Percentiles rank a stretch among this genome's conserved stretches.
Evolutionary conservation across 1,140 invertebrate species (phyloP).

Genomic region (Drosophila takahashii): DNA sequence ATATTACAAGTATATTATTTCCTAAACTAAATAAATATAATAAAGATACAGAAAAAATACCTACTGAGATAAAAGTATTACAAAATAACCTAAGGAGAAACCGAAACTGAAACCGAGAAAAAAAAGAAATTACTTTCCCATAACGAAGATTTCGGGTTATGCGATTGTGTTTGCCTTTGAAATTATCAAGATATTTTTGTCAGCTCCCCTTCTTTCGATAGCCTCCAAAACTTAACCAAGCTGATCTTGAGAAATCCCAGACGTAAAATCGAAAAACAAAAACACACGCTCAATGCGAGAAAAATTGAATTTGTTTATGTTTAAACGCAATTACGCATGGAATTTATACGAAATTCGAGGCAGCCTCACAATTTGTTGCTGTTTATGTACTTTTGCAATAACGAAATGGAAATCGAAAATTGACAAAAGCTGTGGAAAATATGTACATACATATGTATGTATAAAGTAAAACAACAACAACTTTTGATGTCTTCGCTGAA

Average conservation of each 20-base stretch:
- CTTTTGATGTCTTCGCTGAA: conserved; percentile 33
- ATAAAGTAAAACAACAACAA: conserved; percentile 26
- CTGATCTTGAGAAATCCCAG: conserved; percentile 47
- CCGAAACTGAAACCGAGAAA: conserved; percentile 23
- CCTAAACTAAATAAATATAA: neutral
- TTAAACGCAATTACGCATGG: conserved; percentile 42
- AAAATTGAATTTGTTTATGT: conserved; percentile 63
- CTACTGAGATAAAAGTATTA: neutral
- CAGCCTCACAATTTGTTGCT: conserved; percentile 19
- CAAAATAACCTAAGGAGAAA: conserved; percentile 10
- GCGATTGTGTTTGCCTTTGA: conserved; percentile 31
- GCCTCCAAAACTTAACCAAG: conserved; percentile 29
- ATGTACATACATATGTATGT: neutral
- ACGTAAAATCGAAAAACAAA: conserved; percentile 30
- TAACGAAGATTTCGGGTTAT: conserved; percentile 32
- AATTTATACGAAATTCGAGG: conserved; percentile 13
- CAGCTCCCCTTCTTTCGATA: neutral
- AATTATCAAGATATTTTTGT: conserved; percentile 38
- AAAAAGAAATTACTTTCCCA: conserved; percentile 33
- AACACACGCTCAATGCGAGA: conserved; percentile 50
- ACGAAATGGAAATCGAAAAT: conserved; percentile 46
- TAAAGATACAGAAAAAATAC: neutral
- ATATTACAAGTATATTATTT: neutral
- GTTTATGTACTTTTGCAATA: conserved; percentile 24
- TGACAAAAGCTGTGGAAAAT: conserved; percentile 31